These are phyloP conservation scores for Corydoras sp. DNA, from an alignment of 2,113 vertebrate species.

Conservation along the genomic window DNA sequence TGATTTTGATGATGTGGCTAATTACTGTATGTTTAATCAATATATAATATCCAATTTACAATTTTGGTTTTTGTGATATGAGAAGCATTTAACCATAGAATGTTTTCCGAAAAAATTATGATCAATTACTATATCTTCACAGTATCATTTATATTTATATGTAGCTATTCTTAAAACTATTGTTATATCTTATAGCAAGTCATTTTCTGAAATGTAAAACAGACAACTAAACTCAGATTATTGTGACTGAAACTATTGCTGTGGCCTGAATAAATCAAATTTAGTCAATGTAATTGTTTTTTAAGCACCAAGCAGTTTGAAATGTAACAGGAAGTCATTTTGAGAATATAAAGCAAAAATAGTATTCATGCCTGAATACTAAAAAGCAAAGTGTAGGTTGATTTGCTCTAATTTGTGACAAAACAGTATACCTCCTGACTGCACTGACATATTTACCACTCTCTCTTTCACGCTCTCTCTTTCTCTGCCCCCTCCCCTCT, in stretches of 20 bases:
- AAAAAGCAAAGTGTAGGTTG: constrained; percentile 17
- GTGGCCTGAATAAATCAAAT: constrained; percentile 78
- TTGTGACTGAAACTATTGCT: constrained; percentile 55
- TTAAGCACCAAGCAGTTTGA: constrained; percentile 67
- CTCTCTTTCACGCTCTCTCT: not conserved
- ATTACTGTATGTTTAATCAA: not conserved
- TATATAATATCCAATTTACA: not conserved
- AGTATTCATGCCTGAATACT: constrained; percentile 4
- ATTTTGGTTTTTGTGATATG: no score
- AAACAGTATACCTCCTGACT: not conserved
- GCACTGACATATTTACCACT: not conserved
- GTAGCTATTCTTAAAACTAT: no score
- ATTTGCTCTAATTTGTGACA: constrained; percentile 37
- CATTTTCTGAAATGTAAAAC: no score
- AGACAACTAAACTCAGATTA: no score
- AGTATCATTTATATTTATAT: no score
- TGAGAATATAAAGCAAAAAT: not conserved
- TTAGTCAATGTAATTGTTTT: constrained; percentile 57
- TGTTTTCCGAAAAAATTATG: no score
- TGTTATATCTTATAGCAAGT: no score
- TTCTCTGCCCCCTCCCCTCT: not conserved
- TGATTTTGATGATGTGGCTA: not conserved
- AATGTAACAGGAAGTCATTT: constrained; percentile 66
- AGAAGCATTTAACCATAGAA: not conserved
- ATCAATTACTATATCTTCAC: no score